Base-by-base conservation (phyloP, 2,113 vertebrate genomes). In the Cygnus atratus region DNA sequence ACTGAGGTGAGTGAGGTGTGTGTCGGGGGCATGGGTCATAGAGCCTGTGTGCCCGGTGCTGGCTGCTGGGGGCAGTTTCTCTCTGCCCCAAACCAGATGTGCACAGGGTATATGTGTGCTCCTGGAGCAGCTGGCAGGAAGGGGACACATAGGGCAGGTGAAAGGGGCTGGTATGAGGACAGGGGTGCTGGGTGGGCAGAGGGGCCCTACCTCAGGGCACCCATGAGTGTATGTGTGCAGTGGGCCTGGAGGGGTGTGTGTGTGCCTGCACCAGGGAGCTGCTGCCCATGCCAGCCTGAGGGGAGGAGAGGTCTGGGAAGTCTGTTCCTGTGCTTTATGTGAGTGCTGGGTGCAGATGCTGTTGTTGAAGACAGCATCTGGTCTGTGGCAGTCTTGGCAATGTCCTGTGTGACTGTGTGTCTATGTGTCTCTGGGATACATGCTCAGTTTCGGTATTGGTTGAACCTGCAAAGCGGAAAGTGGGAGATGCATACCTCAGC, bases 181-280 rank as follows among this genome's bases (percentile, higher is more conserved):
- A 50, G 21, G 21, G 22, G 48, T 50, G 21, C 48, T 50, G 58
- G 33, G 33, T 35, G 58, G 35, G 25, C 41, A 76, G 24, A 76
- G 11, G 37, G 16, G 6, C 16, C 2, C 2, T 73, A 50, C 18
- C 41, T 65, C 2, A 3, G 16, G 4, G 8, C 26, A 59, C 13
- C 43, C 16, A 3, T 6, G 6, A 66, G 29, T 2, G 0, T 33
- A 2, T 3, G 0, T 0, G 0, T 17, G 43, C n/a, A 63, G 28
- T 61, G 76, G 55, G 31, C 0, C 0, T 55, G 65, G 6, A 6
- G 24, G 4, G 29, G 7, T 4, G 44, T 46, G 44, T 20, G 44
- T 46, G 18, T 46, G 44, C 44, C 44, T 19, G 44, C 44, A 19
- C 18, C 18, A 10, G 15, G 12, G 48, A 18, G 18, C 33, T 76